Evolutionary conservation across 2,888 invertebrate genomes (phyloP).

Genomic region (Selenia dentaria): DNA sequence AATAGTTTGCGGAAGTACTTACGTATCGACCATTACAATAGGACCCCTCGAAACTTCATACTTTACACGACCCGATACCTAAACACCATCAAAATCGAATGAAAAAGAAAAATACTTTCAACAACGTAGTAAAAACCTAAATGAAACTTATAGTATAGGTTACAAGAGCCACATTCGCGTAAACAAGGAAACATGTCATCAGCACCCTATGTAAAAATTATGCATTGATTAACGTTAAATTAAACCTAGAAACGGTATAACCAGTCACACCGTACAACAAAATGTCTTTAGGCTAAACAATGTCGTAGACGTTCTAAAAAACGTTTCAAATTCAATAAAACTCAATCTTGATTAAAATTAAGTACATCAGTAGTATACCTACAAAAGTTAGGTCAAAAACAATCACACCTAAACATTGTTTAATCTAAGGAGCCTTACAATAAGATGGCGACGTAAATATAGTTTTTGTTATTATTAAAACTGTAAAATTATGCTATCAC

Average conservation of each 20-base stretch:
- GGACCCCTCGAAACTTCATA: conserved; percentile 30
- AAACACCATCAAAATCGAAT: conserved; percentile 34
- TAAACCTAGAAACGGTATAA: conserved; percentile 50
- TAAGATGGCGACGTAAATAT: conserved; percentile 24
- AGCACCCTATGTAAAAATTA: conserved; percentile 58
- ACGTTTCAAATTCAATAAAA: neutral
- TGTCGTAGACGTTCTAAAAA: neutral
- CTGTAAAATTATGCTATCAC: conserved; percentile 71
- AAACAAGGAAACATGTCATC: conserved; percentile 47
- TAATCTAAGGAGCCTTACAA: conserved; percentile 16
- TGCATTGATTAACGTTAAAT: conserved; percentile 54
- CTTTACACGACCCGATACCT: conserved; percentile 44
- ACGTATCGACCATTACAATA: conserved; percentile 24
- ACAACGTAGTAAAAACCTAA: conserved; percentile 47
- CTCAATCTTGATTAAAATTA: conserved; percentile 1
- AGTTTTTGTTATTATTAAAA: conserved; percentile 38
- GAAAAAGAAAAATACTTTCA: conserved; percentile 40
- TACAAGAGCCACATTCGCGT: conserved; percentile 33
- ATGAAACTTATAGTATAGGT: conserved; percentile 28
- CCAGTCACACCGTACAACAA: conserved; percentile 45
- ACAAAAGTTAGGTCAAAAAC: neutral
- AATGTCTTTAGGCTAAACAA: conserved; percentile 13
- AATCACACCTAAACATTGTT: neutral
- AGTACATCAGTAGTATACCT: conserved; percentile 3
- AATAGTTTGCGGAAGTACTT: conserved; percentile 27